Conservation (phyloP, 2,797 vertebrate species). For the Phyllotis vaccarum region DNA sequence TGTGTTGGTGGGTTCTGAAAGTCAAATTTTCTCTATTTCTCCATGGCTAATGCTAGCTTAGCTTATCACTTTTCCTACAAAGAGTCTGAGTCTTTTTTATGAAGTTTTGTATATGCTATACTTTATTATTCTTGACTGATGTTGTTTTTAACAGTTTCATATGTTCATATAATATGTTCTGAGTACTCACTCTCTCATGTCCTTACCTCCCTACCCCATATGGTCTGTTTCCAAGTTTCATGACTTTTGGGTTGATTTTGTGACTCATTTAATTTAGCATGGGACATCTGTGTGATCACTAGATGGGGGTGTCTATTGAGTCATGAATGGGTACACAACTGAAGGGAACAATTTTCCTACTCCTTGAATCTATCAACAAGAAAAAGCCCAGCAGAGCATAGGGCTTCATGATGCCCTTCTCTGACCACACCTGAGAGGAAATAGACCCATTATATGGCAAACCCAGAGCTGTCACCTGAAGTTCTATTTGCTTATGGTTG, state of each 20-base stretch:
- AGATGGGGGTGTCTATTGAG: background rate
- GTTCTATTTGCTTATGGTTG: background rate
- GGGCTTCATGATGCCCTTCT: background rate
- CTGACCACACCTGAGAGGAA: no score
- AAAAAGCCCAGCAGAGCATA: background rate
- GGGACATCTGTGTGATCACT: background rate
- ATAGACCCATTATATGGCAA: background rate
- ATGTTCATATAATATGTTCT: background rate
- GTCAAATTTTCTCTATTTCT: background rate
- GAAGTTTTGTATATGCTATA: background rate
- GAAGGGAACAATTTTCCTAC: background rate
- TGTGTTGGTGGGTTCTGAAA: conserved; percentile 75
- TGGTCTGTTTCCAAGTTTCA: background rate
- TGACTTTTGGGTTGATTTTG: background rate
- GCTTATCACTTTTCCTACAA: conserved; percentile 11
- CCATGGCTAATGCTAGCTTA: background rate
- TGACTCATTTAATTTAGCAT: background rate
- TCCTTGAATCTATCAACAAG: background rate
- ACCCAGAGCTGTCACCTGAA: background rate
- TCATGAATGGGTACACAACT: background rate
- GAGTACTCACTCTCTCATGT: background rate
- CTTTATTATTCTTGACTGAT: background rate
- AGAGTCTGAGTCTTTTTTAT: background rate
- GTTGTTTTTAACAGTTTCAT: background rate
- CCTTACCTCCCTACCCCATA: no score